Evolutionary conservation across 2,113 vertebrate genomes (phyloP), one percentile per base, ranked within the genome.

Genomic region (Jacana jacana): DNA sequence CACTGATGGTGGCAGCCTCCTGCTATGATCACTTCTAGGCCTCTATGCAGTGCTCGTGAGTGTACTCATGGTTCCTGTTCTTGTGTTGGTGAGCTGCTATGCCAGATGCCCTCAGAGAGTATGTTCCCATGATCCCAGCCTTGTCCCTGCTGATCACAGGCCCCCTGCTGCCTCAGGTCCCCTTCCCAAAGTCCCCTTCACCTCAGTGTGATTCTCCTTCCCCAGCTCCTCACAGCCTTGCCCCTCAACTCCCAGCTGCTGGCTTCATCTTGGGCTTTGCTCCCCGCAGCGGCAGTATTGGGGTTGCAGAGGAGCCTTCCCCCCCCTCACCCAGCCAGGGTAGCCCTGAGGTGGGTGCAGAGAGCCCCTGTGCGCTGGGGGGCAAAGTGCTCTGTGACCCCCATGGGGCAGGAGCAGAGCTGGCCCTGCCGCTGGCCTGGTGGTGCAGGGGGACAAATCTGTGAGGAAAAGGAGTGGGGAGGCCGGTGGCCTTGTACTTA

Each of bases 71-170:
- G 70, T 55, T 61, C 37, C 52, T 35, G 20, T 54, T 40, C n/a
- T 60, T 25, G 11, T 0, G 4, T 15, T 13, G 16, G 54, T 66
- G 60, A 54, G 31, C 27, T 1, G 3, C 46, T 0, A 1, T 27
- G 35, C 72, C 66, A 68, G 60, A 52, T 16, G 66, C 18, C 61
- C 51, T 63, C 66, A 49, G 2, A 4, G 19, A 20, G 39, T 10
- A 2, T 0, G 1, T 52, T 37, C 40, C 37, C 28, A 1, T 0
- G 0, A 44, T 27, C 57, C 57, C 25, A 8, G 0, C 27, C 12
- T 44, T 17, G 7, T 15, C 13, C 35, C 9, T 5, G 4, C 40
- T 1, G 2, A 11, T 20, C 0, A 0, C n/a, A 48, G 68, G 40
- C 37, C 4, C 57, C 17, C 42, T 42, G 16, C 46, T 1, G 18